Evolutionary conservation across 1,140 invertebrate species (phyloP), one percentile per base, ranked within the genome.

Genomic region (Aphis craccivora): DNA sequence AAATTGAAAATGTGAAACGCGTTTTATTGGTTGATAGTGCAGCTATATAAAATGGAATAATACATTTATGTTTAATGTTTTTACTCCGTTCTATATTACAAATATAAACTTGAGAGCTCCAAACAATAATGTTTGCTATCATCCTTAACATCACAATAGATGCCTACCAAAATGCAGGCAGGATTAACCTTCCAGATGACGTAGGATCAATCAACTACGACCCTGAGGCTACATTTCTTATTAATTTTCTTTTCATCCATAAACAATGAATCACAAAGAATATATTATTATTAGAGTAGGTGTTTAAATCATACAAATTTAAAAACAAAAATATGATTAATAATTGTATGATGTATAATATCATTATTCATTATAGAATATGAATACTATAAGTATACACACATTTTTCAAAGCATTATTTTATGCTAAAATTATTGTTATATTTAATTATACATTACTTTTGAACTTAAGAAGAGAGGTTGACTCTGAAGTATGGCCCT

Each of bases 211-310:
- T 87, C 45, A 35, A 87, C 7, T 87, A 48, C 86, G 86, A 35
- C 86, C 86, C 18, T 87, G 45, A n/a, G 86, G 86, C 30, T 48
- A 51, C 30, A 87, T 87, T 48, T 48, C 45, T 87, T 87, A 87
- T 87, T 87, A 48, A 35, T 35, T 87, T 35, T 87, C 86, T 87
- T 87, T 87, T 87, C 45, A 35, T 87, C 86, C 45, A 6, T 48
- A 51, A 51, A 87, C 86, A 51, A 87, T 87, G 86, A 87, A 51
- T 87, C 30, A n/a, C 20, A n/a, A 87, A 35, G 86, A 87, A 87
- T 45, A 86, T 23, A 45, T 6, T 22, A 67, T 67, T 67, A 60
- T 76, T 83, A 37, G 2, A 83, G 35, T 37, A 8, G 23, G 9
- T 8, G 9, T 43, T 30, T 43, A 40, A 43, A 48, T 48, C 86